Conservation (phyloP, 2,113 vertebrate species). For the Antechinus flavipes region DNA sequence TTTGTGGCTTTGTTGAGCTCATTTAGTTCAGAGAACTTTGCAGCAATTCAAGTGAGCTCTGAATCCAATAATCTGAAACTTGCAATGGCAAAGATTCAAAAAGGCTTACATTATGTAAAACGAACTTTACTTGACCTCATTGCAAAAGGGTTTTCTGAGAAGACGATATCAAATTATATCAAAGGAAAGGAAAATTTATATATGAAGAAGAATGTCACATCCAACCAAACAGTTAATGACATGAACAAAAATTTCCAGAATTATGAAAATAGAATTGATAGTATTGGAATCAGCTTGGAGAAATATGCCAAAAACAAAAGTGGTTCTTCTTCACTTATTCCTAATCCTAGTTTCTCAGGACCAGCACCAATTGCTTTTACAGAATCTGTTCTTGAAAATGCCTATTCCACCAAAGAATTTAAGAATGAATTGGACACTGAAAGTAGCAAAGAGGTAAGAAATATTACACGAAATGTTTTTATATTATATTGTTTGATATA, state of each 20-base stretch:
- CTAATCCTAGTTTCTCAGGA: conserved; percentile 71
- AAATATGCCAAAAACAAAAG: conserved; percentile 58
- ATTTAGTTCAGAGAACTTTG: conserved; percentile 86
- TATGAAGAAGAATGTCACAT: conserved; percentile 60
- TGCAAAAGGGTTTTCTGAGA: conserved; percentile 76
- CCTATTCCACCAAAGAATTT: conserved; percentile 87
- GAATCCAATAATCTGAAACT: conserved; percentile 89
- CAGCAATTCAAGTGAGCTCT: conserved; percentile 76
- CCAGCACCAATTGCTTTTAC: conserved; percentile 71
- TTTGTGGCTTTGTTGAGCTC: conserved; percentile 91
- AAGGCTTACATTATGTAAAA: conserved; percentile 69
- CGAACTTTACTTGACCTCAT: conserved; percentile 50
- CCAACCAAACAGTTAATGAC: conserved; percentile 80
- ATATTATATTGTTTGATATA: neutral
- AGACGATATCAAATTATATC: conserved; percentile 72
- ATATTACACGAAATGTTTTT: neutral
- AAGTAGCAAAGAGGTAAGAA: conserved; percentile 85
- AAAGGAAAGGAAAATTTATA: neutral
- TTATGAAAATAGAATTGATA: conserved; percentile 82
- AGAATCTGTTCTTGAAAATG: conserved; percentile 84
- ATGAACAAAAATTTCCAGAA: conserved; percentile 82
- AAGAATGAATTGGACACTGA: conserved; percentile 85
- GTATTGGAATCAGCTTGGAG: conserved; percentile 15
- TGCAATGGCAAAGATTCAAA: conserved; percentile 86
- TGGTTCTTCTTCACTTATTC: conserved; percentile 59